Base-by-base conservation (phyloP, 2,797 vertebrate species). In the Leptoclinus maculatus region DNA sequence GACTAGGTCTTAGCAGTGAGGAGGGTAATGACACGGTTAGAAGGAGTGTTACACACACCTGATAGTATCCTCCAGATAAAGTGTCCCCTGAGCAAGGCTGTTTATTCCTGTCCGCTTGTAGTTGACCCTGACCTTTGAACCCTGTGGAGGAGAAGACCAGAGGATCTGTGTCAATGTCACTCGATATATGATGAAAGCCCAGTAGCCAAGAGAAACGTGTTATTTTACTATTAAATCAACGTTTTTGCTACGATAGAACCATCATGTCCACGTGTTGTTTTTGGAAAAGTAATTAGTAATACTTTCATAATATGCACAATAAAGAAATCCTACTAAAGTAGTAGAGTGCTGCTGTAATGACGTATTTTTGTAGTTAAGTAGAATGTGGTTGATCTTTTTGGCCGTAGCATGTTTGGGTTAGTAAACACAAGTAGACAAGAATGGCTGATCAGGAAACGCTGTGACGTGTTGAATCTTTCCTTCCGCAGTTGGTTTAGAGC, bases 401-500 rank as follows among this genome's bases (percentile, higher is more conserved):
- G 5, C 23, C 2, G 3, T 14, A 39, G 25, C 21, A 19, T 17
- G 25, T 59, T 21, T 43, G 29, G 16, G 29, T 45, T 45, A 21
- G 17, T 63, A 34, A 68, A 43, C 16, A 1, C 13, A 11, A 41
- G 23, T 5, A 67, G 13, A 23, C 2, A 47, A 9, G 36, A 36
- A 45, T 39, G 14, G 21, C 21, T 27, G 27, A 70, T 57, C 12
- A 32, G 0, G 29, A 53, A 25, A n/a, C 1, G 0, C 16, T 36
- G 5, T 72, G 38, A 82, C 8, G 1, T 62, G 16, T 76, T 38
- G 19, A 59, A 8, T 51, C 53, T 17, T 82, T 86, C 3, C 70
- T 39, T 36, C 13, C 83, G 5, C 78, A 99, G 98, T 99, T 91
- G 98, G 97, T 47, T 83, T 95, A 86, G 98, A 99, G 82, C 96